Evolutionary conservation across 2,113 vertebrate genomes (phyloP).

Genomic region (Malurus elegans): DNA sequence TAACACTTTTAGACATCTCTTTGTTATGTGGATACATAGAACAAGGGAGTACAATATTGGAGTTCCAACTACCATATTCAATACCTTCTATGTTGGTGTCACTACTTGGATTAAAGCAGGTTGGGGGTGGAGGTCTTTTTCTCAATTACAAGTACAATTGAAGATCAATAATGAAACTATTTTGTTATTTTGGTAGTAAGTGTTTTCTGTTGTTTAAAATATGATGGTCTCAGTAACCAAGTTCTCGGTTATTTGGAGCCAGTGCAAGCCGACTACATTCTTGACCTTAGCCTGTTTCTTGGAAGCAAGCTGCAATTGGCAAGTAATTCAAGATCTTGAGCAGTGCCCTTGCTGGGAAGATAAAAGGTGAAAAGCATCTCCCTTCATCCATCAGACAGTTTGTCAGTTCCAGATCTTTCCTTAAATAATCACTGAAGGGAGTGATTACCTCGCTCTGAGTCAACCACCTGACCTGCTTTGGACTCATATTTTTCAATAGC

Average conservation of each 20-base stretch:
- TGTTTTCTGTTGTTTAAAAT: background rate
- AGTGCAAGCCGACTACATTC: background rate
- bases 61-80: background rate
- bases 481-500: background rate
- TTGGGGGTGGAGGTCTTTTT: background rate
- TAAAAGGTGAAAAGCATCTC: background rate
- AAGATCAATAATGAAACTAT: background rate
- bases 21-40: background rate
- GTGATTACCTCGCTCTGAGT: background rate
- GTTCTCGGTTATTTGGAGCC: background rate
- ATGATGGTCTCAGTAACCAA: background rate
- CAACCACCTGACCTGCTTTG: background rate
- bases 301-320: background rate
- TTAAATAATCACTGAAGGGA: background rate
- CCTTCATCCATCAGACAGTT: background rate
- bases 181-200: background rate
- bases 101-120: background rate
- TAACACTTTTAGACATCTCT: background rate
- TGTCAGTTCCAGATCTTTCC: background rate
- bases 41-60: background rate
- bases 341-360: background rate
- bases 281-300: background rate
- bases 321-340: background rate
- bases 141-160: background rate
- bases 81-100: background rate